Evolutionary conservation across 2,113 vertebrate genomes (phyloP), one percentile per base, ranked within the genome.

Genomic region (Vireo altiloquus): DNA sequence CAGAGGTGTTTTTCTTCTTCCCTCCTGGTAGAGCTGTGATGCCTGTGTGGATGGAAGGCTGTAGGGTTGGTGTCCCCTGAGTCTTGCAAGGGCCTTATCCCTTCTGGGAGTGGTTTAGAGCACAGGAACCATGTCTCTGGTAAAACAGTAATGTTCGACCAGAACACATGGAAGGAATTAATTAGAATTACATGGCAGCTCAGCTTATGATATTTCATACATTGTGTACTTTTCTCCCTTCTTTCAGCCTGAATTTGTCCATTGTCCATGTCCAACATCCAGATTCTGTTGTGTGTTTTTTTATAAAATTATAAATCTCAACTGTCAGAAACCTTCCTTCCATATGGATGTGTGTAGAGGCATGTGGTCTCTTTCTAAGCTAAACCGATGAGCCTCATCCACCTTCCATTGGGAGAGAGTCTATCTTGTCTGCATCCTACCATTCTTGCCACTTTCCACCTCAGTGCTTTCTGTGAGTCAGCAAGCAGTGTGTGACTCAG

Each of bases 381-480:
- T 61, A 16, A 40, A 50, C 7, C 40, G 46, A 53, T 50, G 30
- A 65, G 18, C 21, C 42, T 61, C 21, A 56, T 65, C 30, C 46
- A 54, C 35, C 59, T 85, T 75, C 46, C 59, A 15, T 1, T 22
- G 57, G 35, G 57, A 92, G n/a, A 47, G 14, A 76, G 33, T 40
- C 42, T 52, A 19, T 50, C 66, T 75, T 68, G 39, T 49, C 56
- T 77, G 17, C 44, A 40, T 75, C 76, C 79, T 69, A 47, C 65
- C 49, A 28, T 87, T 95, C 87, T 90, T 94, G 47, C 76, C 35
- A 44, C 50, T 93, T 94, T 95, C 78, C 56, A 86, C 76, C 39
- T 37, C 71, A 92, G 60, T 70, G 71, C 56, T 75, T 77, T 95
- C 82, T 78, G 68, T 95, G 92, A 95, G 68, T 95, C 93, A 96